These are phyloP conservation scores for Polietes domitor DNA, from an alignment of 2,888 invertebrate species.

Conservation along the genomic window DNA sequence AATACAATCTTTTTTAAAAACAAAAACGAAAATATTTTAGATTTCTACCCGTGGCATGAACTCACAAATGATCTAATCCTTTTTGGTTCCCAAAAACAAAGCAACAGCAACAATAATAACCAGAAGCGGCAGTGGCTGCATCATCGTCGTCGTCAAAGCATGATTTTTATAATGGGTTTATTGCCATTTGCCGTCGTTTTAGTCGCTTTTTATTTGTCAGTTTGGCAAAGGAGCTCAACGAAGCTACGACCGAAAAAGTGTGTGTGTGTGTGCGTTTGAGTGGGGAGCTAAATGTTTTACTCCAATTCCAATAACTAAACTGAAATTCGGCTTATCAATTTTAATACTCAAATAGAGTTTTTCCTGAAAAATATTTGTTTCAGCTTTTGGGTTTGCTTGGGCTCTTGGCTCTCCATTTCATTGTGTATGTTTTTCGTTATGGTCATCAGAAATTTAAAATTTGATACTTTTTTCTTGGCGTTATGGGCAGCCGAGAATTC, in stretches of 20 bases:
- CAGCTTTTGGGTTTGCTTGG: neutral
- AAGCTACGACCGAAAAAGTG: too few relatives aligned
- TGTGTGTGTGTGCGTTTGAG: too few relatives aligned
- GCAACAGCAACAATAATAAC: neutral
- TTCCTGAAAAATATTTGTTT: neutral
- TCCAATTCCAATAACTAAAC: constrained; percentile 5
- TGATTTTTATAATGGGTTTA: constrained; percentile 37
- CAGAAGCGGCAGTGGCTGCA: neutral
- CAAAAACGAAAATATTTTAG: too few relatives aligned
- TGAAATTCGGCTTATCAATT: neutral
- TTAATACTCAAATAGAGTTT: neutral
- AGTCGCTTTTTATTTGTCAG: neutral
- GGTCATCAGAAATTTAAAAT: constrained; percentile 35
- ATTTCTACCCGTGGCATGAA: neutral
- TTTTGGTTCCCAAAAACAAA: neutral
- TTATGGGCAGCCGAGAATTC: constrained; percentile 8
- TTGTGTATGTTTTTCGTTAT: constrained; percentile 15
- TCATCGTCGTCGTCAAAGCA: too few relatives aligned
- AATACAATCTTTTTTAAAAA: too few relatives aligned
- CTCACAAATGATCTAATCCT: constrained; percentile 17
- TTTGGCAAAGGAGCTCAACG: neutral
- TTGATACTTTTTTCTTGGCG: constrained; percentile 29
- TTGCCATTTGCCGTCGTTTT: constrained; percentile 23
- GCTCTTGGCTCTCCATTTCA: neutral
- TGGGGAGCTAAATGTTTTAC: constrained; percentile 11